phyloP scores from a whole-genome alignment of 37 sponge, comb jelly and placozoan species.

The Theonella swinhoei region DNA sequence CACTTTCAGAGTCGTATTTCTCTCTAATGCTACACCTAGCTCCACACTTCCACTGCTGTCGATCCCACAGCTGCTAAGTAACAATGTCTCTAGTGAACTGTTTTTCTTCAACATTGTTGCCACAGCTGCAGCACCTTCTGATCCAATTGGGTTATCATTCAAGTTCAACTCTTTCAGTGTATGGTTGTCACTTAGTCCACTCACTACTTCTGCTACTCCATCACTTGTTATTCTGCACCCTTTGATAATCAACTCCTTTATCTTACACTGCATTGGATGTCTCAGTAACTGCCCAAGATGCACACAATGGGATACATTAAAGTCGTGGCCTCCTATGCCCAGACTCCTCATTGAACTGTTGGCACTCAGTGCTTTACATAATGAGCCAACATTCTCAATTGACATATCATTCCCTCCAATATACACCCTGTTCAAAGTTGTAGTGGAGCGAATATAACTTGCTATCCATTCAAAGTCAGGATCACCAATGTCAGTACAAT shows the following conservation, averaged over 20 bases:
- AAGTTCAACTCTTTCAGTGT: neutral
- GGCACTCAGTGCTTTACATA: neutral
- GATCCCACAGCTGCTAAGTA: neutral
- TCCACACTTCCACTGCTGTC: neutral
- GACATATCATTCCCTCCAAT: neutral
- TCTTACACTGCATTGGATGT: neutral
- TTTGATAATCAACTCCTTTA: neutral
- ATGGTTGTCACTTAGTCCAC: slow-evolving; percentile 14
- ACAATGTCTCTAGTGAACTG: neutral
- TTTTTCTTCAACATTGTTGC: slow-evolving; percentile 2
- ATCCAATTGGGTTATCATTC: neutral
- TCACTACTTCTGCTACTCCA: neutral
- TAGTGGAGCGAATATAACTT: neutral
- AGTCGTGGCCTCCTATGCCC: neutral
- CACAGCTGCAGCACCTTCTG: neutral
- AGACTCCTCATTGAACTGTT: neutral
- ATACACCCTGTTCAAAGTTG: neutral
- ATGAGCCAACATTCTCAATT: neutral
- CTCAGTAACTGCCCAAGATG: neutral
- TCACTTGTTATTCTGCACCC: neutral
- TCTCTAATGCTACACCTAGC: too few species aligned
- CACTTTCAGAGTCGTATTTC: too few species aligned
- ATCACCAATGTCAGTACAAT: neutral
- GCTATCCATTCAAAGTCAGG: neutral
- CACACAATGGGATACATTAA: neutral